Percentiles rank a stretch among this genome's conserved stretches.
phyloP scores from a whole-genome alignment of 2,888 invertebrate genomes.

The Syritta pipiens region DNA sequence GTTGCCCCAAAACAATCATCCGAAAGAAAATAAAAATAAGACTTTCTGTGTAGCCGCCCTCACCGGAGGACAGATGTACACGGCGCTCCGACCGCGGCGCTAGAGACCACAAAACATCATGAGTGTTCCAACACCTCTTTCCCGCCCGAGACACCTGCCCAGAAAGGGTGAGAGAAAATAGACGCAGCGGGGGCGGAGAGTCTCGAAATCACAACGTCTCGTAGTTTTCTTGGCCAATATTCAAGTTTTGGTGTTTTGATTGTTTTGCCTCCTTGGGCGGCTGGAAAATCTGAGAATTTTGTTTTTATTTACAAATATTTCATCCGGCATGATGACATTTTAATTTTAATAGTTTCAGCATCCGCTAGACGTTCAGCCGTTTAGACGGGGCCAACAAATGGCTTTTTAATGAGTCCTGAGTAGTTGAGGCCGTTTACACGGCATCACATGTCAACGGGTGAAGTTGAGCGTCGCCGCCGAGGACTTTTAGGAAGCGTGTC shows the following conservation, averaged over 20 bases:
- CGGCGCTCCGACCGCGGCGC: too few relatives aligned
- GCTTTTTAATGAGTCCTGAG: slow-evolving; percentile 30
- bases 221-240: slow-evolving; percentile 6
- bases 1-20: neutral
- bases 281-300: slow-evolving; percentile 16
- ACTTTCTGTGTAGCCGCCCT: too few relatives aligned
- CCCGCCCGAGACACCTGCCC: too few relatives aligned
- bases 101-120: too few relatives aligned
- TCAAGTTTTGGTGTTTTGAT: slow-evolving; percentile 8
- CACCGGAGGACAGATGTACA: too few relatives aligned
- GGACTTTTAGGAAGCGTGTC: slow-evolving; percentile 8
- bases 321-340: slow-evolving; percentile 30
- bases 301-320: slow-evolving; percentile 15
- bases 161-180: too few relatives aligned
- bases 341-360: slow-evolving; percentile 23
- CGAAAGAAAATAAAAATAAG: neutral
- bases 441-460: neutral
- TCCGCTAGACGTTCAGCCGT: slow-evolving; percentile 14
- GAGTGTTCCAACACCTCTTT: neutral
- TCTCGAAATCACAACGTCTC: too few relatives aligned
- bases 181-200: neutral
- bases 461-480: neutral
- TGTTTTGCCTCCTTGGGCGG: neutral
- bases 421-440: neutral
- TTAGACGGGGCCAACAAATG: too few relatives aligned